Base-by-base conservation (phyloP, 1,140 invertebrate species). In the Andricus grossulariae region DNA sequence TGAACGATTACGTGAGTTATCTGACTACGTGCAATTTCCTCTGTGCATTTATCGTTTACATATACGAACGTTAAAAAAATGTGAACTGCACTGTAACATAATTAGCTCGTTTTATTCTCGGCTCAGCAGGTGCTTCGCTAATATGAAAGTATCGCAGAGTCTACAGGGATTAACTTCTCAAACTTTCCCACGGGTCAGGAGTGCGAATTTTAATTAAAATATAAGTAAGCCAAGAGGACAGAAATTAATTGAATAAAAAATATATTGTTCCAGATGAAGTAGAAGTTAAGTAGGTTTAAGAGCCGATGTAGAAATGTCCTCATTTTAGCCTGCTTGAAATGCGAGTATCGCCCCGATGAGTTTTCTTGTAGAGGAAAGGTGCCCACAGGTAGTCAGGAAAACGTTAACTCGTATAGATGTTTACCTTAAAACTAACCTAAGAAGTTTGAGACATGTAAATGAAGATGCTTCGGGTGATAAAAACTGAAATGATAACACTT, bases 161-260 rank as follows among this genome's bases (percentile, higher is more conserved):
- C 77, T 74, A 72, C 76, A 72, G 79, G 74, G 77, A 85, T 84
- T 82, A 83, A 86, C 82, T 85, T 85, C 74, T 81, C 78, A 74
- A 86, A 85, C 81, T 85, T 85, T 82, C 72, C 50, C 72, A 79
- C 77, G 74, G 73, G 19, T 21, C 19, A 50, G 51, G 13, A 76
- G 78, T 74, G 76, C 72, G 74, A 80, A 79, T 85, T 85, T 83
- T 83, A 84, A 86, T 86, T 81, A 86, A 82, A 84, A 75, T 74
- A 81, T 85, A 86, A 86, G 81, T 79, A 76, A 76, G 21, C 39
- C 57, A 19, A 18, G 60, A 52, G 75, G 80, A 82, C 60, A 73
- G 72, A 80, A 77, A 84, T 84, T 80, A 80, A 82, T 84, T 75
- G 73, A 79, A 80, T 76, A 60, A 50, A 57, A 72, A 77, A 72